Conservation (phyloP, 2,113 vertebrate species). For the Stegastes partitus region DNA sequence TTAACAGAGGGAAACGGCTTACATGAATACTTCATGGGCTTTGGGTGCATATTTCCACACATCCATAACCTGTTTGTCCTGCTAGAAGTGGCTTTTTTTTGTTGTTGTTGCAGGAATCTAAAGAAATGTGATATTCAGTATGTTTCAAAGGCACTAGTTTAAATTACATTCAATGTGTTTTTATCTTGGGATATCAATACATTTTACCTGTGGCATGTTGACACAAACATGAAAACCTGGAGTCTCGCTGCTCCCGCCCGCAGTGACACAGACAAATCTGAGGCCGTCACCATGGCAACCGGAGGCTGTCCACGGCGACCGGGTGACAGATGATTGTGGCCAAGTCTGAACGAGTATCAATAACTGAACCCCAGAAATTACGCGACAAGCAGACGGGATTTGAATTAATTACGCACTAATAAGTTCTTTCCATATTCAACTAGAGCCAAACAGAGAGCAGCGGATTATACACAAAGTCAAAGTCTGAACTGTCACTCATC, state of each 20-base stretch:
- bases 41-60: slow-evolving; percentile 60
- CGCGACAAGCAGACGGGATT: slow-evolving; percentile 44
- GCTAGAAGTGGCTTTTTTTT: slow-evolving; percentile 7
- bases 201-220: not conserved
- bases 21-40: slow-evolving; percentile 72
- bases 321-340: slow-evolving; percentile 19
- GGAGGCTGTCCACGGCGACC: slow-evolving; percentile 29
- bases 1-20: slow-evolving; percentile 68
- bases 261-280: slow-evolving; percentile 24
- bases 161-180: not conserved
- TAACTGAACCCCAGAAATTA: slow-evolving; percentile 26
- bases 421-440: slow-evolving; percentile 19
- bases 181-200: not conserved
- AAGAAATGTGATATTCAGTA: slow-evolving; percentile 20
- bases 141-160: not conserved
- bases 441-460: slow-evolving; percentile 22
- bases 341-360: slow-evolving; percentile 32
- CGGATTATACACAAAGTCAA: slow-evolving; percentile 13
- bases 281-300: slow-evolving; percentile 55
- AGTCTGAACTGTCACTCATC: slow-evolving; percentile 25
- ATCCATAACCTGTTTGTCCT: slow-evolving; percentile 65
- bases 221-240: slow-evolving; percentile 7
- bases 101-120: slow-evolving; percentile 4
- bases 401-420: slow-evolving; percentile 59
- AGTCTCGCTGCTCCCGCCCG: not conserved